Evolutionary conservation across 2,797 vertebrate genomes (phyloP).

Genomic region (Cyprinella venusta): DNA sequence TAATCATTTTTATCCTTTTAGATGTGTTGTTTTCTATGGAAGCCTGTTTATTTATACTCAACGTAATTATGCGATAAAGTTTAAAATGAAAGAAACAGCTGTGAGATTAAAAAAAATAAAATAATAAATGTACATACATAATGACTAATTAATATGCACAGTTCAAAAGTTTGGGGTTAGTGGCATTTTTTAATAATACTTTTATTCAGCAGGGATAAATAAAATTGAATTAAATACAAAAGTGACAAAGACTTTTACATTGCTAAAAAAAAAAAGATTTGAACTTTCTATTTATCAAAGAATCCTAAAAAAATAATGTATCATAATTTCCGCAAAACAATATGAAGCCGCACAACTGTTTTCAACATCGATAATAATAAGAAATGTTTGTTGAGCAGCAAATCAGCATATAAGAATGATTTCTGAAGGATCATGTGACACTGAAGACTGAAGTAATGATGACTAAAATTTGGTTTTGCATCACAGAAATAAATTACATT

Average conservation of each 20-base stretch:
- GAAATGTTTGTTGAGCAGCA: background rate
- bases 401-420: background rate
- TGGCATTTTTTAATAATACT: background rate
- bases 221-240: background rate
- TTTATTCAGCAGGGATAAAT: background rate
- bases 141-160: background rate
- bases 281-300: background rate
- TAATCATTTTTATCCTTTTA: background rate
- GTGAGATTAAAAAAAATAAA: background rate
- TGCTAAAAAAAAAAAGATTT: no score
- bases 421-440: background rate
- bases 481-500: no score
- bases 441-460: background rate
- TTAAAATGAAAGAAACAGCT: background rate
- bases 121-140: background rate
- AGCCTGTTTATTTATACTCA: background rate
- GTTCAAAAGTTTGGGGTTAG: background rate
- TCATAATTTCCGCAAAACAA: background rate
- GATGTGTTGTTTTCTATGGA: background rate
- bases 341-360: background rate
- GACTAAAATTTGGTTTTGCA: background rate
- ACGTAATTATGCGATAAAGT: background rate
- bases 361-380: background rate
- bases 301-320: no score
- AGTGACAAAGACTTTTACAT: background rate